Evolutionary conservation across 2,888 invertebrate species (phyloP).

Genomic region (Dilophus febrilis): DNA sequence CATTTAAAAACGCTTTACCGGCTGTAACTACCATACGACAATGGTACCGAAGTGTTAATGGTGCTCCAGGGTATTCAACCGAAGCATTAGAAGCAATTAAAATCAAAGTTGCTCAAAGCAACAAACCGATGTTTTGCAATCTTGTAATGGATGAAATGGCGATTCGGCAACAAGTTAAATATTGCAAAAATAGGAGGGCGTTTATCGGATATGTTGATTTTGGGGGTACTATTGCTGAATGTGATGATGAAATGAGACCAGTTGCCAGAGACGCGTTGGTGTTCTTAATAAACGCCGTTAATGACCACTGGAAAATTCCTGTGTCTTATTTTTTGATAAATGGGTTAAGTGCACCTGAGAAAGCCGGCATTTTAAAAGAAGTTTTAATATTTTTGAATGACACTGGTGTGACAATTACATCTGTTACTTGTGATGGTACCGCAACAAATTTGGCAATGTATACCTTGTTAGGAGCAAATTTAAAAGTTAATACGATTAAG

Average conservation of each 20-base stretch:
- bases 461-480: not conserved
- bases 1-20: constrained; percentile 18
- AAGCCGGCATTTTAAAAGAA: not conserved
- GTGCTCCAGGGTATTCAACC: constrained; percentile 15
- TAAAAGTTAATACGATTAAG: not conserved
- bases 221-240: not conserved
- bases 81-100: constrained; percentile 5
- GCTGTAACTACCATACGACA: constrained; percentile 16
- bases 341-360: not conserved
- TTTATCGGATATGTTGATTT: constrained; percentile 2
- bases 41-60: constrained; percentile 19
- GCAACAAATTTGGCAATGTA: not conserved
- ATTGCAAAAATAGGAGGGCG: not conserved
- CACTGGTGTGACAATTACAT: not conserved
- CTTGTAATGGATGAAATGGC: constrained; percentile 1
- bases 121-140: not conserved
- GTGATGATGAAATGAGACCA: not conserved
- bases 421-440: not conserved
- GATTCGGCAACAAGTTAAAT: no score
- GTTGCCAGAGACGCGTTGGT: not conserved
- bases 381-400: not conserved
- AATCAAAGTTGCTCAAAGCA: not conserved
- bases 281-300: not conserved
- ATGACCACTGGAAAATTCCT: constrained; percentile 1
- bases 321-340: constrained; percentile 2